These are phyloP conservation scores for Halichoeres trimaculatus DNA, from an alignment of 2,113 vertebrate species.

Conservation along the genomic window DNA sequence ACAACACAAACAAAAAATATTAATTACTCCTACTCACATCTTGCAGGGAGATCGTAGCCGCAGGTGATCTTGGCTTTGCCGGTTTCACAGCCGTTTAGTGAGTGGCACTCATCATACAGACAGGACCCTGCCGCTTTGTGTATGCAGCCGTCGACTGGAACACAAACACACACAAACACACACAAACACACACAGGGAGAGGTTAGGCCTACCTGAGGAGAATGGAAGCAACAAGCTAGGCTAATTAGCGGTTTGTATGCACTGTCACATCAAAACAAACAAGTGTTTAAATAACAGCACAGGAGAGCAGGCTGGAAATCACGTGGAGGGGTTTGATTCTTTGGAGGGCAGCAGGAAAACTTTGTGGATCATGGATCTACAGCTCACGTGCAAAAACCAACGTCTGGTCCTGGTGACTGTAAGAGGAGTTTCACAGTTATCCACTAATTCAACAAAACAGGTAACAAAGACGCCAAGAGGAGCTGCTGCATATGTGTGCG, in stretches of 20 bases:
- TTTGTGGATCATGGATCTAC: too few species aligned
- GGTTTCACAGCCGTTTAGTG: slow-evolving; percentile 94
- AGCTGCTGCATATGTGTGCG: too few species aligned
- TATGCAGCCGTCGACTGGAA: slow-evolving; percentile 96
- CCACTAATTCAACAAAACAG: too few species aligned
- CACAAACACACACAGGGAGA: slow-evolving; percentile 56
- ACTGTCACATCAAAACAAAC: slow-evolving; percentile 52
- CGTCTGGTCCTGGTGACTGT: too few species aligned
- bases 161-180: slow-evolving; percentile 69
- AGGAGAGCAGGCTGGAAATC: too few species aligned
- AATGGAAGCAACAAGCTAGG: slow-evolving; percentile 24
- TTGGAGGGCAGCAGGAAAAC: too few species aligned
- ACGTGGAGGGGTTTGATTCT: too few species aligned
- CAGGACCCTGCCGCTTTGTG: slow-evolving; percentile 95
- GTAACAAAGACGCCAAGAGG: too few species aligned
- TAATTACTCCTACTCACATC: slow-evolving; percentile 88
- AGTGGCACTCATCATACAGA: slow-evolving; percentile 93
- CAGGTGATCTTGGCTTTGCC: slow-evolving; percentile 97
- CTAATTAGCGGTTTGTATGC: slow-evolving; percentile 36
- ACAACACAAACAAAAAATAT: slow-evolving; percentile 33
- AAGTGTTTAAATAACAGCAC: slow-evolving; percentile 22
- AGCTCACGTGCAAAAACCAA: too few species aligned
- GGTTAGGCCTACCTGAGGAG: slow-evolving; percentile 38
- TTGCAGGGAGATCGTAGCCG: slow-evolving; percentile 96
- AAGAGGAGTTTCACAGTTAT: too few species aligned